These are phyloP conservation scores for Drosophila busckii DNA, from an alignment of 1,140 invertebrate genomes.

Conservation along the genomic window DNA sequence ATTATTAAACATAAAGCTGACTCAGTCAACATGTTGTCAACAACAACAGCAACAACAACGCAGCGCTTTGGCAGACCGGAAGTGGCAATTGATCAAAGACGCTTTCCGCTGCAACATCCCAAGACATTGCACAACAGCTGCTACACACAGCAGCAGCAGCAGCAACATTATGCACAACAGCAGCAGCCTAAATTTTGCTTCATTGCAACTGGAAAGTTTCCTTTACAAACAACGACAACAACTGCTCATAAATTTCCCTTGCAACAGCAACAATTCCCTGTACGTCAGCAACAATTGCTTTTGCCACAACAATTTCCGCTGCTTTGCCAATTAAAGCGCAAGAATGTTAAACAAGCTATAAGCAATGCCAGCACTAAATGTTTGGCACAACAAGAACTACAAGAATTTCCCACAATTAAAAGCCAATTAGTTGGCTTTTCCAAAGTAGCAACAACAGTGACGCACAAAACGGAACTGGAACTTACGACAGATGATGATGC, in stretches of 20 bases:
- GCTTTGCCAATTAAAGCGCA: constrained; percentile 18
- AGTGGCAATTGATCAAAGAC: constrained; percentile 35
- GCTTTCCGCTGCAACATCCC: constrained; percentile 30
- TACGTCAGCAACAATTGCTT: constrained; percentile 1
- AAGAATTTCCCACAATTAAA: constrained; percentile 69
- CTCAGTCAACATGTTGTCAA: constrained; percentile 45
- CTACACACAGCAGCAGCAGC: constrained; percentile 1
- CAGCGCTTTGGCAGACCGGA: constrained; percentile 29
- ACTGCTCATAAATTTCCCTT: constrained; percentile 21
- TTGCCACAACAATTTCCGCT: constrained; percentile 11
- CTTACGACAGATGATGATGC: constrained; percentile 5
- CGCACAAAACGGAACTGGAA: constrained; percentile 33
- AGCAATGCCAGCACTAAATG: no score
- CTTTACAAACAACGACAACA: not conserved
- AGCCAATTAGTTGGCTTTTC: constrained; percentile 63
- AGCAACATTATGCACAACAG: not conserved
- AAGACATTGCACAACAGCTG: not conserved
- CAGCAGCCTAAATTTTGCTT: not conserved
- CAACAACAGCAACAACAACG: constrained; percentile 2
- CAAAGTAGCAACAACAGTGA: constrained; percentile 52
- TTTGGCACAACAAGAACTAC: no score
- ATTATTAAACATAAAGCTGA: constrained; percentile 43
- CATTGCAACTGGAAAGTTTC: constrained; percentile 7
- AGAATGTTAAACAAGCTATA: no score
- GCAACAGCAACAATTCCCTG: constrained; percentile 10